Base-by-base conservation (phyloP, 2,888 invertebrate genomes). In the Cryptus viduatorius region DNA sequence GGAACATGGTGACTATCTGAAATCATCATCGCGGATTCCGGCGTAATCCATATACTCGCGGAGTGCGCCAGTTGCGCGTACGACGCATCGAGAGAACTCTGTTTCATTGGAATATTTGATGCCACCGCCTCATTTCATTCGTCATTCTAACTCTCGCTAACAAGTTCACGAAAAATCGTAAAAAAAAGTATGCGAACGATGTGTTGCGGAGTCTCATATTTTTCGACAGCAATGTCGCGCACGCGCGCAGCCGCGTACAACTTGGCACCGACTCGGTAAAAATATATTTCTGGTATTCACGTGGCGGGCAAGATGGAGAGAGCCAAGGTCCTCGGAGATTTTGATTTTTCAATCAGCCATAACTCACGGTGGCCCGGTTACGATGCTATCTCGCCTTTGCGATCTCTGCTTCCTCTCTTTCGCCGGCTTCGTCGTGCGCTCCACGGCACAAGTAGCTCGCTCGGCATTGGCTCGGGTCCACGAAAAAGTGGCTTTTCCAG, bases 1-100 rank as follows among this genome's bases (percentile, higher is more conserved):
- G 81, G 81, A 65, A 77, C 77, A 83, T 80, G 76, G 56, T 50
- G 69, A 82, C 79, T 90, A 89, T 90, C 89, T 88, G 84, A 83
- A 78, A 73, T 83, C 85, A 67, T 84, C 82, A 86, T 86, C 85
- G 87, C 59, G 71, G 59, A 76, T 79, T 71, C 46, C 69, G 53
- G 81, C 59, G 48, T 75, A 84, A 78, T 78, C 68, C 53, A 68
- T 48, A 56, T 56, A 56, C 16, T 14, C 46, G 12, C 16, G 24
- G 2, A 24, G 53, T 44, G 65, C 59, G 65, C 59, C 16, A 59
- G 77, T 78, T 77, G 67, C 46, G 59, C 31, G 31, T 50, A 68
- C 46, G 37, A 12, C 56, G 50, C 76, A 72, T 29, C 67, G 50
- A 65, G 37, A 16, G 64, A 50, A 42, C 48, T 50, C 24, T 48